Evolutionary conservation across 2,113 vertebrate genomes (phyloP).

Genomic region (Jaculus jaculus): DNA sequence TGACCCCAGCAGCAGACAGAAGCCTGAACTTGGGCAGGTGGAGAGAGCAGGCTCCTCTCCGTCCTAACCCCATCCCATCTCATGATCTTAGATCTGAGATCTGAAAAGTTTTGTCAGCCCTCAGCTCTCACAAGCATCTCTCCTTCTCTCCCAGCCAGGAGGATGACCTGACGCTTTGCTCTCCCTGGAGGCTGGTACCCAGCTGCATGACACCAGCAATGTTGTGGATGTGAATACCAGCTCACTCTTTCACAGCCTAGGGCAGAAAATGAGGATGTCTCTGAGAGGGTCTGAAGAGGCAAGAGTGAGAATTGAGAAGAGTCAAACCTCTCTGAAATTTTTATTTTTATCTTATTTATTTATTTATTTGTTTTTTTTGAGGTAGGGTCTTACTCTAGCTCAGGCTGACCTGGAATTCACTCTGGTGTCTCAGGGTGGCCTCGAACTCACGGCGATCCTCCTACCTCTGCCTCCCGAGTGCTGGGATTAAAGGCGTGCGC

Average conservation of each 20-base stretch:
- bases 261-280: background rate
- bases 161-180: background rate
- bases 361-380: too few species aligned
- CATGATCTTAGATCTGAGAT: background rate
- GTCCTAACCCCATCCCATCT: background rate
- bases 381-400: too few species aligned
- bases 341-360: background rate
- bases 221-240: background rate
- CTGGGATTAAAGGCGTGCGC: too few species aligned
- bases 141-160: background rate
- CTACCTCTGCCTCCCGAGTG: too few species aligned
- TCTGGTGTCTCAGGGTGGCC: too few species aligned
- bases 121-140: background rate
- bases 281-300: background rate
- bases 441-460: too few species aligned
- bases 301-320: background rate
- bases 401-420: too few species aligned
- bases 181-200: background rate
- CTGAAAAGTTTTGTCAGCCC: background rate
- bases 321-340: background rate
- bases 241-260: background rate
- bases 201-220: too few species aligned
- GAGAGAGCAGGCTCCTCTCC: background rate
- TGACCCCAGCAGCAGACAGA: background rate
- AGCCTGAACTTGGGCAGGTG: background rate